phyloP scores from a whole-genome alignment of 2,888 invertebrate species.

The Diarsia brunnea region DNA sequence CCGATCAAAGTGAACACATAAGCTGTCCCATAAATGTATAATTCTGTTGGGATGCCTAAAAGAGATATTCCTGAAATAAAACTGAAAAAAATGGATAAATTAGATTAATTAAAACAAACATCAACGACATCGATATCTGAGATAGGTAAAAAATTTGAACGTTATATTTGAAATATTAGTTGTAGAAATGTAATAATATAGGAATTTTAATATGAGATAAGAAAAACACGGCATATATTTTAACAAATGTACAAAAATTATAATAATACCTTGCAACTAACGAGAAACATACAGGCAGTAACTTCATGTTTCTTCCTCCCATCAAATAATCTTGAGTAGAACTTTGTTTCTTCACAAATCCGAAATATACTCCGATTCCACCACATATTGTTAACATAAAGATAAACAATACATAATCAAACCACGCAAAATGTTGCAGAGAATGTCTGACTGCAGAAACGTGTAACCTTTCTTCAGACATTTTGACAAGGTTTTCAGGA shows the following conservation, averaged over 20 bases:
- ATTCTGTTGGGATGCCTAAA: slow-evolving; percentile 94
- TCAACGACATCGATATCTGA: not conserved
- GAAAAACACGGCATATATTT: not conserved
- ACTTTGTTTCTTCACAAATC: slow-evolving; percentile 92
- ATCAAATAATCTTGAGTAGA: slow-evolving; percentile 94
- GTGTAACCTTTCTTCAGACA: slow-evolving; percentile 71
- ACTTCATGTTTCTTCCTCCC: slow-evolving; percentile 95
- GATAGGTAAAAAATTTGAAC: not conserved
- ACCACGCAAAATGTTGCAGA: slow-evolving; percentile 88
- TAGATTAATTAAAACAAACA: not conserved
- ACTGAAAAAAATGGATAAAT: slow-evolving; percentile 78
- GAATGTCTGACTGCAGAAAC: slow-evolving; percentile 76
- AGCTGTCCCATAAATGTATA: slow-evolving; percentile 94
- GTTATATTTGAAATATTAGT: not conserved
- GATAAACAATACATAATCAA: slow-evolving; percentile 93
- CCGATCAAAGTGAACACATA: slow-evolving; percentile 92
- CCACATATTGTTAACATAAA: slow-evolving; percentile 94
- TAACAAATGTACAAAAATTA: not conserved
- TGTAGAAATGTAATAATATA: not conserved
- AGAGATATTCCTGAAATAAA: slow-evolving; percentile 95
- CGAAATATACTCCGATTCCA: slow-evolving; percentile 94
- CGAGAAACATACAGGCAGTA: slow-evolving; percentile 95
- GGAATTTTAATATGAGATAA: not conserved
- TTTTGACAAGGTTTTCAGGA: slow-evolving; percentile 31
- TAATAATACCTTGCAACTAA: slow-evolving; percentile 93